A percentile compares a stretch with the other conserved stretches of the same genome.
These are phyloP conservation scores for Drosophila pseudotalamancana DNA, from an alignment of 2,888 invertebrate genomes.

Conservation along the genomic window DNA sequence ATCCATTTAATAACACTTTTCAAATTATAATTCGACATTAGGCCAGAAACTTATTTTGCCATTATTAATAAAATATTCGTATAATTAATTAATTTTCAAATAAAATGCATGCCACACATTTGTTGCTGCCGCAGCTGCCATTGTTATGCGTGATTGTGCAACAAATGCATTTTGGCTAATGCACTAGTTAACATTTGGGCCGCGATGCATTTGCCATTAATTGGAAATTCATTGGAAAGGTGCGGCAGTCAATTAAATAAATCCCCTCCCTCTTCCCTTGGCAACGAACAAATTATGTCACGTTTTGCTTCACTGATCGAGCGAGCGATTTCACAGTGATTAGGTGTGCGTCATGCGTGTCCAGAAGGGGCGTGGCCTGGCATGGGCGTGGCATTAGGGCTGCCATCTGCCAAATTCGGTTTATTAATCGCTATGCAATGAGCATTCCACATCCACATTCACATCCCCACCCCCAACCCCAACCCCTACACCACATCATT, in stretches of 20 bases:
- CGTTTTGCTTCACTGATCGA: slow-evolving; percentile 68
- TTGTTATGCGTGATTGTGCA: slow-evolving; percentile 25
- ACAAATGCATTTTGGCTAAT: slow-evolving; percentile 40
- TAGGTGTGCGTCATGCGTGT: slow-evolving; percentile 69
- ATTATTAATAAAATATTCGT: slow-evolving; percentile 2
- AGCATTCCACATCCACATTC: no score
- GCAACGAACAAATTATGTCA: slow-evolving; percentile 63
- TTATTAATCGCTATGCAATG: slow-evolving; percentile 20
- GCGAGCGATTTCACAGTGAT: slow-evolving; percentile 72
- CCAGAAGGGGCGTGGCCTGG: slow-evolving; percentile 45
- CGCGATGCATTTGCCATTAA: slow-evolving; percentile 34
- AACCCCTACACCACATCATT: neutral
- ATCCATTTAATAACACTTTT: slow-evolving; percentile 26
- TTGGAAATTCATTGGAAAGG: slow-evolving; percentile 34
- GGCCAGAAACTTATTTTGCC: neutral
- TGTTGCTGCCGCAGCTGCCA: slow-evolving; percentile 15
- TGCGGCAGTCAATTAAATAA: slow-evolving; percentile 47
- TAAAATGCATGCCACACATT: slow-evolving; percentile 9
- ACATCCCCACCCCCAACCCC: neutral
- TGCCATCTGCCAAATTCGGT: slow-evolving; percentile 9
- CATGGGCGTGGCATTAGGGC: slow-evolving; percentile 29
- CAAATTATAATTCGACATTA: slow-evolving; percentile 24
- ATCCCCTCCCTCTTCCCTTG: neutral
- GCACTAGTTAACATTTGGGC: slow-evolving; percentile 14
- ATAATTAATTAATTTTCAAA: slow-evolving; percentile 21